Evolutionary conservation across 2,113 vertebrate genomes (phyloP), one percentile per base, ranked within the genome.

Genomic region (Rallus limicola): DNA sequence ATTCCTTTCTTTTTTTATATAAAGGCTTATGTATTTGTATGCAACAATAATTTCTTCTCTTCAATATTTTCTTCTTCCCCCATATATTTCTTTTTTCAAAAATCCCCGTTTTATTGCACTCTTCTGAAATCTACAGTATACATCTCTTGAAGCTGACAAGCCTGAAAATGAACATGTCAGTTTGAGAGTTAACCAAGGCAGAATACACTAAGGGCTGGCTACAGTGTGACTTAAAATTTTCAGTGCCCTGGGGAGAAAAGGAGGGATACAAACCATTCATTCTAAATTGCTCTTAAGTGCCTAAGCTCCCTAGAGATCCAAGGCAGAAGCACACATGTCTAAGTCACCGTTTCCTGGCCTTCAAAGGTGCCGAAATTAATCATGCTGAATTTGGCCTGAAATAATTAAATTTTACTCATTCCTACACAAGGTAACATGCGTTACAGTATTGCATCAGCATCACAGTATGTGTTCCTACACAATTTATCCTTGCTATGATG

Each of bases 341-440:
- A 78, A 77, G 60, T 80, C 72, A 72, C 64, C 5, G 8, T 81
- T 72, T 65, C 63, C 70, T 93, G 85, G 71, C 75, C 75, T 96
- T 90, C 67, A 59, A 72, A 94, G 69, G 20, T 93, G 16, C 29
- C 69, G 71, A 31, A 90, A 95, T 86, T 86, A 86, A 83, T 90
- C 80, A 81, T 46, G 72, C 18, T 86, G 83, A 77, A 86, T 88
- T 90, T 53, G 60, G 52, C 72, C 72, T 59, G 58, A 87, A 95
- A 91, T 84, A 91, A 86, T 74, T 68, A 55, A 68, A 89, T 68
- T 68, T 25, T 79, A 62, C 65, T 92, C 72, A 55, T 83, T 88
- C 77, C 62, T 75, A 87, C 42, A 65, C 0, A 4, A 79, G 58
- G 48, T 89, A 93, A 75, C 46, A 56, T 18, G 26, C 34, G 52